Conservation (phyloP, 2,113 vertebrate species). For the Tichodroma muraria region DNA sequence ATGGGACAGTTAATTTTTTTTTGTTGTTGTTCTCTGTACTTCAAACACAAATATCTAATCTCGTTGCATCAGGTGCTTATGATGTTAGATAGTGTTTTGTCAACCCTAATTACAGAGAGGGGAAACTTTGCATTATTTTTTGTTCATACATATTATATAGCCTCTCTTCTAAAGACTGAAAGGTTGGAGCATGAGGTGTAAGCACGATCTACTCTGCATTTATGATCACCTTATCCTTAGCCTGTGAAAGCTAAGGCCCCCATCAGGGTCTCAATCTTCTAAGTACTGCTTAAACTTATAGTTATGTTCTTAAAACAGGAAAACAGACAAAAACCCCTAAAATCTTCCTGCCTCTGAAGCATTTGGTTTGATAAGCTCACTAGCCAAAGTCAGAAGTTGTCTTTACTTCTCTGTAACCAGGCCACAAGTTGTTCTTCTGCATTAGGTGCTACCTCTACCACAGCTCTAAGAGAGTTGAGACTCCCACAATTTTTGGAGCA, state of each 20-base stretch:
- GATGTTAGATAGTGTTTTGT: not conserved
- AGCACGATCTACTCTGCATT: not conserved
- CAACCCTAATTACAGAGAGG: not conserved
- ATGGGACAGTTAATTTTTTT: not conserved
- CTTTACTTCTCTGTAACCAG: not conserved
- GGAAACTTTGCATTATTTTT: not conserved
- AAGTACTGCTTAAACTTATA: not conserved
- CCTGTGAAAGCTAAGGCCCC: not conserved
- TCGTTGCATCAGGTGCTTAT: not conserved
- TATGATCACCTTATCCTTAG: not conserved
- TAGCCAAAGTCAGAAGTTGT: not conserved
- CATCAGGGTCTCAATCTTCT: not conserved
- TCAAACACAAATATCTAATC: not conserved
- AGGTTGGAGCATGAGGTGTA: not conserved
- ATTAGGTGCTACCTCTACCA: not conserved
- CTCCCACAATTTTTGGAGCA: not conserved
- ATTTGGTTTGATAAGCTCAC: not conserved
- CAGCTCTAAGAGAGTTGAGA: not conserved
- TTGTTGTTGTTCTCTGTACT: not conserved
- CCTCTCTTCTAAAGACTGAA: not conserved
- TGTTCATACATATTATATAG: accelerated
- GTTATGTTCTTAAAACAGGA: not conserved
- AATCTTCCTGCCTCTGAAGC: not conserved
- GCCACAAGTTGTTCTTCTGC: not conserved
- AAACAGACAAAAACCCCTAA: not conserved